phyloP scores from a whole-genome alignment of 2,797 vertebrate species.

The Gastrophryne carolinensis region DNA sequence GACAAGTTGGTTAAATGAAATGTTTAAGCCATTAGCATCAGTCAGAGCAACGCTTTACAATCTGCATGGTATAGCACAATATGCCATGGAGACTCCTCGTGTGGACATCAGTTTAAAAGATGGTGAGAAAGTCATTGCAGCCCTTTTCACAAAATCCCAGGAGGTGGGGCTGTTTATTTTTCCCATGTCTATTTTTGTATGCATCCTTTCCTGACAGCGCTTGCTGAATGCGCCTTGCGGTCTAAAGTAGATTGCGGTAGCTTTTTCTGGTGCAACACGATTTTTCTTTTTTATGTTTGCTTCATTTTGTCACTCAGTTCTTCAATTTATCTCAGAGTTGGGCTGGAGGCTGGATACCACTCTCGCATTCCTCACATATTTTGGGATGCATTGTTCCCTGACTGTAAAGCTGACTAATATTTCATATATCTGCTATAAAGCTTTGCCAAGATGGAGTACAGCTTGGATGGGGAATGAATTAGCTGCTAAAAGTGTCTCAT shows the following conservation, averaged over 20 bases:
- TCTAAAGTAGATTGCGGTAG: neutral
- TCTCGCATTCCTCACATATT: constrained; percentile 14
- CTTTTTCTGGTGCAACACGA: neutral
- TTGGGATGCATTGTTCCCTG: constrained; percentile 10
- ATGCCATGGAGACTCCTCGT: constrained; percentile 59
- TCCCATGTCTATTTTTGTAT: constrained; percentile 92
- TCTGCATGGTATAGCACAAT: constrained; percentile 26
- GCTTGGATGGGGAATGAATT: neutral
- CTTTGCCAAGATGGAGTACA: neutral
- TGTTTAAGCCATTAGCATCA: constrained; percentile 8
- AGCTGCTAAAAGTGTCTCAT: too few relatives aligned
- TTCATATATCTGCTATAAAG: neutral
- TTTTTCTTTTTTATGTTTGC: neutral
- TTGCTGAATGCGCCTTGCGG: constrained; percentile 71
- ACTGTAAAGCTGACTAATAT: constrained; percentile 1
- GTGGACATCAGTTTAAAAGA: constrained; percentile 64
- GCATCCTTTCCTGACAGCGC: constrained; percentile 75
- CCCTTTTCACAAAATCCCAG: constrained; percentile 87
- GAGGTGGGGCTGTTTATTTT: constrained; percentile 95
- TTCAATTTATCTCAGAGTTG: constrained; percentile 8
- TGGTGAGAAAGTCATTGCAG: constrained; percentile 75
- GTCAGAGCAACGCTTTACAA: constrained; percentile 2
- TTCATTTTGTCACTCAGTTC: neutral
- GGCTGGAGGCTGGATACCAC: constrained; percentile 20
- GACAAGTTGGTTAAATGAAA: neutral